Evolutionary conservation across 2,797 vertebrate genomes (phyloP).

Genomic region (Liparis tanakae): DNA sequence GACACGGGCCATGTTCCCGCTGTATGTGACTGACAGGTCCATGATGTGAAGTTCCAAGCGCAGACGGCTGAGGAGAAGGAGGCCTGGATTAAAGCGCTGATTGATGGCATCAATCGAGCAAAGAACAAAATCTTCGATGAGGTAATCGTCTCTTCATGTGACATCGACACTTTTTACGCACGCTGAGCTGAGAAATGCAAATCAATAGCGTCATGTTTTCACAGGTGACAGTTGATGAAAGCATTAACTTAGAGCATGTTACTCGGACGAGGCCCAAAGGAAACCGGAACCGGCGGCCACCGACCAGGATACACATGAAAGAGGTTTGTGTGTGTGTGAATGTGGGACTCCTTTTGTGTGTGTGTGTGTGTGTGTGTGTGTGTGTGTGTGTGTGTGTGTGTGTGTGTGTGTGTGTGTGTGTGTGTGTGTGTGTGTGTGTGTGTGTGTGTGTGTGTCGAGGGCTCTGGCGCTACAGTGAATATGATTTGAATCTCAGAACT

Average conservation of each 20-base stretch:
- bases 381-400: background rate
- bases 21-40: conserved; percentile 80
- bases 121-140: conserved; percentile 96
- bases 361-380: background rate
- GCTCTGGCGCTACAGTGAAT: background rate
- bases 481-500: too few species aligned
- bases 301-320: conserved; percentile 94
- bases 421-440: background rate
- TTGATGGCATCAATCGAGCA: conserved; percentile 89
- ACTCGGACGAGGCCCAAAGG: conserved; percentile 90
- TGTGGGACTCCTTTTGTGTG: conserved; percentile 13
- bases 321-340: conserved; percentile 85
- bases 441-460: background rate
- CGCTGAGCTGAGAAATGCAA: background rate
- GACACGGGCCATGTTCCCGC: background rate
- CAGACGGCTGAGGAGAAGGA: conserved; percentile 90
- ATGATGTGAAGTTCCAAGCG: conserved; percentile 92
- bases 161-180: background rate
- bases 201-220: conserved; percentile 25
- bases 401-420: background rate
- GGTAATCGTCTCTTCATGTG: conserved; percentile 73
- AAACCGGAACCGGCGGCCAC: conserved; percentile 88
- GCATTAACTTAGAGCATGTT: conserved; percentile 90
- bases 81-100: conserved; percentile 93
- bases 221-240: conserved; percentile 91